These are phyloP conservation scores for Dolichopus griseipennis DNA, from an alignment of 2,888 invertebrate genomes.

Conservation along the genomic window DNA sequence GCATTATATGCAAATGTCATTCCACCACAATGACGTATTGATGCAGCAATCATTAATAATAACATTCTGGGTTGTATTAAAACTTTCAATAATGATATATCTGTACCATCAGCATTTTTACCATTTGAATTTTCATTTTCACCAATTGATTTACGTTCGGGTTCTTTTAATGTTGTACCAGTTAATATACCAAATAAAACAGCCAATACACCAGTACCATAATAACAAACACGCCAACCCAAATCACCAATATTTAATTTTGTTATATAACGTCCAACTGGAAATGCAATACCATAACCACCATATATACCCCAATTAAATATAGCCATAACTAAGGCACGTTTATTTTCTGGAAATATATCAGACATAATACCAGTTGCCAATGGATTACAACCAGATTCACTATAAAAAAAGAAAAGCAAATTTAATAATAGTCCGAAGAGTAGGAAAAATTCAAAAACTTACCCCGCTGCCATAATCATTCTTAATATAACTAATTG, in stretches of 20 bases:
- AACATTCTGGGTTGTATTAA: slow-evolving; percentile 69
- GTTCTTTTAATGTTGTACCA: slow-evolving; percentile 66
- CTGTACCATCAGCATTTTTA: slow-evolving; percentile 42
- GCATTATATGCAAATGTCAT: slow-evolving; percentile 89
- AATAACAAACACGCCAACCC: slow-evolving; percentile 78
- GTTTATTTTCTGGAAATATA: slow-evolving; percentile 68
- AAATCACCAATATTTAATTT: slow-evolving; percentile 62
- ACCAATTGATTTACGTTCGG: slow-evolving; percentile 64
- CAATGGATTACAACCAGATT: slow-evolving; percentile 79
- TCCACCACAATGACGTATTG: slow-evolving; percentile 80
- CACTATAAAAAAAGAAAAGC: slow-evolving; percentile 44
- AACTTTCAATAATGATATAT: slow-evolving; percentile 64
- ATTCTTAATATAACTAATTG: slow-evolving; percentile 77
- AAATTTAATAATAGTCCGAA: background rate
- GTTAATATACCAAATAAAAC: slow-evolving; percentile 62
- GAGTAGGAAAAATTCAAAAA: slow-evolving; percentile 14
- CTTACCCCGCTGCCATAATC: slow-evolving; percentile 74
- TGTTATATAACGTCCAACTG: slow-evolving; percentile 79
- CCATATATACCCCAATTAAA: slow-evolving; percentile 96
- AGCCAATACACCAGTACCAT: slow-evolving; percentile 68
- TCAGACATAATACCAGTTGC: slow-evolving; percentile 77
- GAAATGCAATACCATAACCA: slow-evolving; percentile 87
- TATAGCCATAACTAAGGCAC: slow-evolving; percentile 82
- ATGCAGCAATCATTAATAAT: slow-evolving; percentile 75
- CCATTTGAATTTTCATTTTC: slow-evolving; percentile 44